phyloP scores from a whole-genome alignment of 2,888 invertebrate species.

The Lutraria lutraria region DNA sequence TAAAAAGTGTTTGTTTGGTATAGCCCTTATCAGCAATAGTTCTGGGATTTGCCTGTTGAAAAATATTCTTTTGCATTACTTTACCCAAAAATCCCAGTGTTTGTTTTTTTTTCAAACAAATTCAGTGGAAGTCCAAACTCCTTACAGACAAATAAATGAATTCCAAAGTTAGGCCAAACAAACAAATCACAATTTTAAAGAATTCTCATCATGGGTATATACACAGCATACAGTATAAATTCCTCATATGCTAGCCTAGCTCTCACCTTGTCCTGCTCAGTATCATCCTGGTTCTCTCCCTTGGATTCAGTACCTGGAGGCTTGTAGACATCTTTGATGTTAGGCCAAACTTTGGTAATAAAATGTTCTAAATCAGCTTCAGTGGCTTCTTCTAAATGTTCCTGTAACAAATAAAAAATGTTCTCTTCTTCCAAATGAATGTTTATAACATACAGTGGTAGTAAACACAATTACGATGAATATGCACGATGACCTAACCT shows the following conservation, averaged over 20 bases:
- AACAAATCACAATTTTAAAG: neutral
- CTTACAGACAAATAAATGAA: no score
- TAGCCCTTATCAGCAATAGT: no score
- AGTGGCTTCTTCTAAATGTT: constrained; percentile 85
- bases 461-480: no score
- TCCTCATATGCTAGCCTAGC: neutral
- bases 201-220: neutral
- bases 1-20: no score
- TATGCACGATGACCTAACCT: no score
- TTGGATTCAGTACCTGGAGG: constrained; percentile 62
- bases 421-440: neutral
- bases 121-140: no score
- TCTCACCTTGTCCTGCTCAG: neutral
- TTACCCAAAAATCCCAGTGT: no score
- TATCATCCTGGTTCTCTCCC: constrained; percentile 75
- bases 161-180: no score
- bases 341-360: constrained; percentile 84
- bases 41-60: no score
- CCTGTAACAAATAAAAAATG: constrained; percentile 73
- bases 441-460: neutral
- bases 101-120: no score
- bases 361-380: constrained; percentile 80
- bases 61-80: no score
- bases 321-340: constrained; percentile 85
- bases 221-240: neutral